phyloP scores from a whole-genome alignment of 2,888 invertebrate species.

The Acanthosepion esculentum region DNA sequence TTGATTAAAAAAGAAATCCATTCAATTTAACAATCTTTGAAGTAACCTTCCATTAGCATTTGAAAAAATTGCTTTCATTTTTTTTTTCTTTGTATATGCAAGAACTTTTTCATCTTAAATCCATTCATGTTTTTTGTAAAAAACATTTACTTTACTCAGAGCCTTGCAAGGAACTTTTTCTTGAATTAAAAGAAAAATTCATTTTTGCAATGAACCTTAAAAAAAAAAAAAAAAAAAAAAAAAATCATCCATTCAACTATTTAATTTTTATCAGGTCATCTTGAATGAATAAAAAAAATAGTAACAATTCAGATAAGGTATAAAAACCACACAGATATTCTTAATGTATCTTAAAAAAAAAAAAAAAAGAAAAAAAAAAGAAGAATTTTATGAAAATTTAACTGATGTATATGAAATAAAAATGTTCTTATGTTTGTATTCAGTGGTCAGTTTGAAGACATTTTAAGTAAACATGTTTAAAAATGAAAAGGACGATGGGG shows the following conservation, averaged over 20 bases:
- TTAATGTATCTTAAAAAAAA: neutral
- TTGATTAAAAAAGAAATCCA: neutral
- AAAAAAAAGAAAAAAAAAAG: neutral
- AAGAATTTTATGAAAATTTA: neutral
- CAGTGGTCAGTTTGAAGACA: neutral
- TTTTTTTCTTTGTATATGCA: neutral
- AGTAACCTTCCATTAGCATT: neutral
- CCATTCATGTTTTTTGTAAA: neutral
- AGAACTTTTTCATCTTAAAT: neutral
- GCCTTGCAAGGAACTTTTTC: neutral
- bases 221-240: neutral
- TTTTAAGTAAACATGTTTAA: neutral
- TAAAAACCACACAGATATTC: neutral
- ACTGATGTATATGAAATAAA: too few species aligned
- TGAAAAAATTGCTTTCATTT: neutral
- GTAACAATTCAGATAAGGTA: neutral
- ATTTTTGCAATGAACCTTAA: neutral
- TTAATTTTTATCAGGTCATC: neutral
- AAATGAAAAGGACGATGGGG: too few species aligned
- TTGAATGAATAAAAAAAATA: neutral
- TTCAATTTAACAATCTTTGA: conserved; percentile 9
- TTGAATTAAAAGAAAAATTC: neutral
- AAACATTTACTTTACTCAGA: neutral
- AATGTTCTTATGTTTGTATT: neutral
- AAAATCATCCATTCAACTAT: neutral